Evolutionary conservation across 2,888 invertebrate species (phyloP).

Genomic region (Diploptera punctata): DNA sequence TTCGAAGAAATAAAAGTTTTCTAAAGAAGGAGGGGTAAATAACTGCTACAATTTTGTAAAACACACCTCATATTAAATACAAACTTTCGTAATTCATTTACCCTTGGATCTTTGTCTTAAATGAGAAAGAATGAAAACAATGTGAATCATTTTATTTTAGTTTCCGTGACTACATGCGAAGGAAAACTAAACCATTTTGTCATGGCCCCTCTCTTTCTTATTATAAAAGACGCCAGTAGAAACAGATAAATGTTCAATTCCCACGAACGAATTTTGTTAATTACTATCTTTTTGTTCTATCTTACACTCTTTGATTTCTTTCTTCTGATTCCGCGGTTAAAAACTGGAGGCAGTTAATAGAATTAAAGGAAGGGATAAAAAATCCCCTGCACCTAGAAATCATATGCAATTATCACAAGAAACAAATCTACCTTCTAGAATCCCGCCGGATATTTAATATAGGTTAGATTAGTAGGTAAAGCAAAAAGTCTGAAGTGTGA

Average conservation of each 20-base stretch:
- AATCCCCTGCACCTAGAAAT: not conserved
- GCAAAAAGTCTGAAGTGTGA: not conserved
- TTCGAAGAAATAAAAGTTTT: not conserved
- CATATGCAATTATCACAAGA: constrained; percentile 19
- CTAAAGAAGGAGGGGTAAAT: not conserved
- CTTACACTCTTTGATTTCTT: constrained; percentile 15
- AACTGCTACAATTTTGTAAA: not conserved
- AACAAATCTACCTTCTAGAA: constrained; percentile 3
- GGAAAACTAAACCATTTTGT: not conserved
- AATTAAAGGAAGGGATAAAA: constrained; percentile 1
- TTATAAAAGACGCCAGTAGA: constrained; percentile 17
- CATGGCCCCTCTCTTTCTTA: not conserved
- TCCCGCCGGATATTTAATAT: constrained; percentile 9
- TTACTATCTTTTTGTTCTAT: constrained; percentile 22
- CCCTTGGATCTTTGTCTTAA: not conserved
- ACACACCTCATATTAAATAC: not conserved
- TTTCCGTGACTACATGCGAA: not conserved
- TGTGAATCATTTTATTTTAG: not conserved
- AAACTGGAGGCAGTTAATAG: not conserved
- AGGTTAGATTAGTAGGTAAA: not conserved
- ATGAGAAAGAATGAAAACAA: constrained; percentile 7
- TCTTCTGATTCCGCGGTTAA: constrained; percentile 1
- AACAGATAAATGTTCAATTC: constrained; percentile 31
- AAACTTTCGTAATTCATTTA: not conserved
- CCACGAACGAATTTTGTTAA: constrained; percentile 41